phyloP scores from a whole-genome alignment of 2,797 vertebrate species.

The Cichlasoma orientale region DNA sequence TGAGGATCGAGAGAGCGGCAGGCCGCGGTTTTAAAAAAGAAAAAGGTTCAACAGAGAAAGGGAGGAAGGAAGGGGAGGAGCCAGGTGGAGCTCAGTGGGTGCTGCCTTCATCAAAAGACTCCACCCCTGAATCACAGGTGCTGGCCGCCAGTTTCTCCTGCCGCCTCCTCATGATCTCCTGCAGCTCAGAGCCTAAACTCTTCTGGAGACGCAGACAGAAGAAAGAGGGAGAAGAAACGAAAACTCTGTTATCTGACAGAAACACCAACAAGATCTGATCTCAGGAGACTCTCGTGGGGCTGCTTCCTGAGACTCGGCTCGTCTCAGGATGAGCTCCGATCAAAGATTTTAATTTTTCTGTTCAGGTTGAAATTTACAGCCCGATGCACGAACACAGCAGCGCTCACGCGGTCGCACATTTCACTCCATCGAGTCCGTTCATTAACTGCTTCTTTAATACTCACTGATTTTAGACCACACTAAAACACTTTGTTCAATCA shows the following conservation, averaged over 20 bases:
- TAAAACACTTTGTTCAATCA: not conserved
- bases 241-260: not conserved
- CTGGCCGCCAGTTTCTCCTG: slow-evolving; percentile 91
- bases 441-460: not conserved
- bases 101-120: slow-evolving; percentile 94
- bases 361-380: too few relatives aligned
- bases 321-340: not conserved
- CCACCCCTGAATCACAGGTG: slow-evolving; percentile 94
- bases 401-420: too few relatives aligned
- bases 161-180: slow-evolving; percentile 94
- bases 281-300: slow-evolving; percentile 24
- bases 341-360: too few relatives aligned
- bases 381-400: too few relatives aligned
- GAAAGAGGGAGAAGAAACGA: not conserved
- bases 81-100: slow-evolving; percentile 79
- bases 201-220: slow-evolving; percentile 55
- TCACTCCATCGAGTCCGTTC: too few relatives aligned
- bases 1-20: slow-evolving; percentile 57
- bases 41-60: not conserved
- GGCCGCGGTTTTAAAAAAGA: not conserved
- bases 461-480: not conserved
- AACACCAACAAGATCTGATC: not conserved
- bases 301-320: not conserved
- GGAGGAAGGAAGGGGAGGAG: not conserved
- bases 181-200: slow-evolving; percentile 89